These are phyloP conservation scores for Pavo muticus DNA, from an alignment of 2,113 vertebrate genomes.

Conservation along the genomic window DNA sequence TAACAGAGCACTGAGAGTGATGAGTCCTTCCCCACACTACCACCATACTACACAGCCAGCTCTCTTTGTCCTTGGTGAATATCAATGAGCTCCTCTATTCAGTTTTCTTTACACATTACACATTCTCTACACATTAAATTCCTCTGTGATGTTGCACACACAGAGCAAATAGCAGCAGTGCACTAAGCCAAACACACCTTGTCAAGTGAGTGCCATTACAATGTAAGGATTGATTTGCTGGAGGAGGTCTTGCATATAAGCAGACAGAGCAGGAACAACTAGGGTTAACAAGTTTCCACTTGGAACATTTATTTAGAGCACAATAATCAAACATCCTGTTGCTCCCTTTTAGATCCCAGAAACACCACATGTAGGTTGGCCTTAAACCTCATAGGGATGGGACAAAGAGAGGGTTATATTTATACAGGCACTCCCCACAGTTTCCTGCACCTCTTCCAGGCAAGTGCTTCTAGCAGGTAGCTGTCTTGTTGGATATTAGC, in stretches of 20 bases:
- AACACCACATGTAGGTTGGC: background rate
- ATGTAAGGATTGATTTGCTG: conserved; percentile 71
- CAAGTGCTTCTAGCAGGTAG: conserved; percentile 36
- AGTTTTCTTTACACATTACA: conserved; percentile 1
- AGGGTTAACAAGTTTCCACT: conserved; percentile 49
- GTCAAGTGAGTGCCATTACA: conserved; percentile 64
- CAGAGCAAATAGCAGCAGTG: conserved; percentile 67
- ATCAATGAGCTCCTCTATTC: conserved; percentile 24
- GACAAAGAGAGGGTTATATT: background rate
- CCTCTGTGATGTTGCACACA: background rate
- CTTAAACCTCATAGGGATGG: background rate
- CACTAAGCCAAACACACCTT: conserved; percentile 72
- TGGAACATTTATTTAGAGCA: conserved; percentile 59
- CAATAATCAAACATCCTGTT: conserved; percentile 53
- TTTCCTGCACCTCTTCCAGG: background rate
- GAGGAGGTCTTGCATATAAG: conserved; percentile 67
- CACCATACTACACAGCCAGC: background rate
- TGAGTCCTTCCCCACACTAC: background rate
- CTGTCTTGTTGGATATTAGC: conserved; percentile 13
- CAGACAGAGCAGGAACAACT: conserved; percentile 44
- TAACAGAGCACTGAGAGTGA: conserved; percentile 29
- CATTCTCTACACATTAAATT: background rate
- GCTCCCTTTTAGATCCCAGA: conserved; percentile 22
- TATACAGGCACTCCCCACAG: background rate
- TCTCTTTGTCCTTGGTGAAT: conserved; percentile 30